Evolutionary conservation across 1,140 invertebrate genomes (phyloP).

Genomic region (Orchestia grillus): DNA sequence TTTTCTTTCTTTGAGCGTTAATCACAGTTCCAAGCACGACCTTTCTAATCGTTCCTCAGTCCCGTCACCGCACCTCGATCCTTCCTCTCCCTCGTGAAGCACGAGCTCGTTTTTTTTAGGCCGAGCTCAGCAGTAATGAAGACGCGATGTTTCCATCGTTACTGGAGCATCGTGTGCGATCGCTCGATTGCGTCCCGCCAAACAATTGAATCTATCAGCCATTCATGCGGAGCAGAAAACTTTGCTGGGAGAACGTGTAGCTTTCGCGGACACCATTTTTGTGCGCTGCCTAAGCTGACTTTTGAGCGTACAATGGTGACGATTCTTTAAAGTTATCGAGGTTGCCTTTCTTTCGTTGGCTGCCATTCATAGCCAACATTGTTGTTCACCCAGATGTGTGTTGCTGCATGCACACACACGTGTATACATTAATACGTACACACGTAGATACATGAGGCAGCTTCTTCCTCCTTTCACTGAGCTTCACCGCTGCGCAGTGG

Average conservation of each 20-base stretch:
- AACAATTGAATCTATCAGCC: slow-evolving; percentile 10
- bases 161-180: slow-evolving; percentile 32
- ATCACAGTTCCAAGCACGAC: not conserved
- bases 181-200: not conserved
- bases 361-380: not conserved
- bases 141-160: slow-evolving; percentile 9
- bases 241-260: not conserved
- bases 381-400: not conserved
- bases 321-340: not conserved
- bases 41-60: not conserved
- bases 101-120: not conserved
- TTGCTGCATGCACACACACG: not conserved
- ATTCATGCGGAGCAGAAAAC: not conserved
- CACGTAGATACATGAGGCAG: not conserved
- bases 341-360: not conserved
- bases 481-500: not conserved
- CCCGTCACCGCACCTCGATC: not conserved
- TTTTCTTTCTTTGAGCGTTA: not conserved
- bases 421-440: not conserved
- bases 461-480: slow-evolving; percentile 50
- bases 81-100: not conserved
- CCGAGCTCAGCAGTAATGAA: slow-evolving; percentile 4
- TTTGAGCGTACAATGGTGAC: not conserved
- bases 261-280: slow-evolving; percentile 5
- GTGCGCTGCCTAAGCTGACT: not conserved